Evolutionary conservation across 2,888 invertebrate genomes (phyloP).

Genomic region (Metallyticus violacea): DNA sequence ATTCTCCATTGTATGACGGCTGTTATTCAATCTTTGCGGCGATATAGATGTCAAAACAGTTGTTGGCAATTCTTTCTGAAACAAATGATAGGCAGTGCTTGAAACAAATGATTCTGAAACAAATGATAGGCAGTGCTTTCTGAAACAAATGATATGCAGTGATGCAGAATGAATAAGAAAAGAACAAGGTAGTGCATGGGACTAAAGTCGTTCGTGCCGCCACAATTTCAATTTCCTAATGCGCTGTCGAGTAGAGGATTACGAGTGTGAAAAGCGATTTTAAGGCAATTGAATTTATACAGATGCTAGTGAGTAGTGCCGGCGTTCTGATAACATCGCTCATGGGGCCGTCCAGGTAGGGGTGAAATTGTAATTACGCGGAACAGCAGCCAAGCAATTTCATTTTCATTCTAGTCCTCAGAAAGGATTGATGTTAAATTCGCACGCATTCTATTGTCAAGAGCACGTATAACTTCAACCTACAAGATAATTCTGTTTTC

Average conservation of each 20-base stretch:
- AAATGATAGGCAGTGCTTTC: too few relatives aligned
- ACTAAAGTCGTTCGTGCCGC: background rate
- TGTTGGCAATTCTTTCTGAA: too few relatives aligned
- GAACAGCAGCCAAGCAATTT: slow-evolving; percentile 1
- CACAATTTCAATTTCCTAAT: background rate
- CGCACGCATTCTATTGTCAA: background rate
- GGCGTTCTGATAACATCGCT: background rate
- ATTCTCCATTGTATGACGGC: too few relatives aligned
- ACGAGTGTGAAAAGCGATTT: slow-evolving; percentile 5
- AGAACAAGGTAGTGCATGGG: background rate
- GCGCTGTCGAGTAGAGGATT: background rate
- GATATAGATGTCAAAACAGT: too few relatives aligned
- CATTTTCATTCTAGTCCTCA: background rate
- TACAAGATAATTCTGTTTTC: background rate
- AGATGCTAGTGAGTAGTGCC: background rate
- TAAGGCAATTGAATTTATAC: background rate
- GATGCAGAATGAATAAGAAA: background rate
- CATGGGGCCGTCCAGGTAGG: background rate
- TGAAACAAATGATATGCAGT: background rate
- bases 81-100: too few relatives aligned
- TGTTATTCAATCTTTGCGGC: too few relatives aligned
- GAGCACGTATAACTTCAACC: background rate
- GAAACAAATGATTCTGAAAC: too few relatives aligned
- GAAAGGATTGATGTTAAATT: slow-evolving; percentile 11
- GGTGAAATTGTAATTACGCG: background rate